Percentiles rank a stretch among this genome's conserved stretches.
Evolutionary conservation across 1,140 invertebrate genomes (phyloP).

Genomic region (Magallana ariakensis): DNA sequence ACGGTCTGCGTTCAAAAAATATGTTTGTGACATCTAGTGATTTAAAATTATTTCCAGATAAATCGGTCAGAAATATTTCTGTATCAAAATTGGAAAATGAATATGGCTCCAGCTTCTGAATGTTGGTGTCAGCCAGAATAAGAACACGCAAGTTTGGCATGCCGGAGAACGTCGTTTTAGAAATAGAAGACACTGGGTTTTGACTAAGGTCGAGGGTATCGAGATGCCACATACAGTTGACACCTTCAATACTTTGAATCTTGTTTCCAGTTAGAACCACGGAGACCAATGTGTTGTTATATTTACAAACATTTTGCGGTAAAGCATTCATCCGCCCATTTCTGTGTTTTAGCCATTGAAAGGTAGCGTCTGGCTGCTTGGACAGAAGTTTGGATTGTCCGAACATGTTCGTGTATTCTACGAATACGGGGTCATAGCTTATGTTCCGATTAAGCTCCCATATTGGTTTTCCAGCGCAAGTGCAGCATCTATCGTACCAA

Average conservation of each 20-base stretch:
- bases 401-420: neutral
- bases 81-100: neutral
- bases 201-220: neutral
- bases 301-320: neutral
- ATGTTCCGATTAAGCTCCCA: neutral
- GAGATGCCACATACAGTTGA: neutral
- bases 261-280: neutral
- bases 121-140: neutral
- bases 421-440: neutral
- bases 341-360: neutral
- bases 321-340: neutral
- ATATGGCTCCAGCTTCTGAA: neutral
- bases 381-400: neutral
- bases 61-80: neutral
- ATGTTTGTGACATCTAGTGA: neutral
- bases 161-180: neutral
- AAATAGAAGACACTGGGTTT: neutral
- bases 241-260: conserved; percentile 19
- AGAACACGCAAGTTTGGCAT: neutral
- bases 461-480: neutral
- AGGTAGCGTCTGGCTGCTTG: neutral
- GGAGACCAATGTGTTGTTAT: neutral
- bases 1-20: neutral
- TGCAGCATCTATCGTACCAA: neutral
- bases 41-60: neutral